Conservation (phyloP, 2,797 vertebrate species). For the Phaenicophaeus curvirostris region DNA sequence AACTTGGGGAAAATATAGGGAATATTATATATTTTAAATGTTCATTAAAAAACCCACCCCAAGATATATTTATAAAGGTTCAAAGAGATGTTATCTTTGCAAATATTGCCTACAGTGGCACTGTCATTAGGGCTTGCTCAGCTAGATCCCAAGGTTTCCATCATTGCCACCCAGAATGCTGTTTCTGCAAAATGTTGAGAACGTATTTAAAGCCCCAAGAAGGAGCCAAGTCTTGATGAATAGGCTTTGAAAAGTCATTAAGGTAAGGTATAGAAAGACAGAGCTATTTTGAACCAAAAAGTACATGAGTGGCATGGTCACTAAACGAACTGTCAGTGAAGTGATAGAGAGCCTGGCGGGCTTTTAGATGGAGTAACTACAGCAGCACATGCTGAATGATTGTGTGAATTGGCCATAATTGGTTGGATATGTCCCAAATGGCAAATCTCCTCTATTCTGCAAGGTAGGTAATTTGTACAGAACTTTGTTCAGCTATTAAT, state of each 20-base stretch:
- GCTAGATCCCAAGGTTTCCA: neutral
- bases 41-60: fast-evolving
- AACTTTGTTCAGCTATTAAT: neutral
- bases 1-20: neutral
- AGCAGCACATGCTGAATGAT: neutral
- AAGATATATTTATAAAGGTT: neutral
- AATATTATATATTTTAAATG: neutral
- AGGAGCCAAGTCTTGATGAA: neutral
- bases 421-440: neutral
- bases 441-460: neutral
- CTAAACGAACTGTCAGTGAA: neutral
- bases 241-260: neutral
- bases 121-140: neutral
- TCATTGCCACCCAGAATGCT: neutral
- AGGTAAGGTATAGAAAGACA: neutral
- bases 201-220: neutral
- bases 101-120: fast-evolving
- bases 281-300: neutral
- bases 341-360: neutral
- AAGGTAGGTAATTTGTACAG: neutral
- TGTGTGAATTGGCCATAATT: neutral
- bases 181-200: neutral
- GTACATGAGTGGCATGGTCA: neutral
- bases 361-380: neutral
- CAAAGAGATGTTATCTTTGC: neutral